These are phyloP conservation scores for Oligia latruncula DNA, from an alignment of 2,888 invertebrate species.

Conservation along the genomic window DNA sequence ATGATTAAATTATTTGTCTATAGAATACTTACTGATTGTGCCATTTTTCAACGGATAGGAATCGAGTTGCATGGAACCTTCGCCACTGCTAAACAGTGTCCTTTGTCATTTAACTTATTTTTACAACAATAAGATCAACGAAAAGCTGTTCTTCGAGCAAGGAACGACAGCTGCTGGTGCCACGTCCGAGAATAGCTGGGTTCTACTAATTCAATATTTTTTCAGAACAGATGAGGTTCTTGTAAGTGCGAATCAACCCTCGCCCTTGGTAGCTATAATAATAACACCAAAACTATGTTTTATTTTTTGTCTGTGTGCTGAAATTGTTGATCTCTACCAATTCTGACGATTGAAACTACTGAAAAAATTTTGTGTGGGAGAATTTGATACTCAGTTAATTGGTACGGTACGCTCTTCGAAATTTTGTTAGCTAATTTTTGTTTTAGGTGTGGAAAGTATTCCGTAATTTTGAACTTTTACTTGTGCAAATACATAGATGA, in stretches of 20 bases:
- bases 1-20: too few relatives aligned
- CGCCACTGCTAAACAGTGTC: too few relatives aligned
- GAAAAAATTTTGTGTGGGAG: neutral
- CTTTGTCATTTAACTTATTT: conserved; percentile 1
- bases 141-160: neutral
- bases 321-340: neutral
- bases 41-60: too few relatives aligned
- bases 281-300: neutral
- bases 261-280: neutral
- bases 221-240: neutral
- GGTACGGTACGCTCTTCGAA: neutral
- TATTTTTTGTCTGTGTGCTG: neutral
- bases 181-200: neutral
- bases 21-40: too few relatives aligned
- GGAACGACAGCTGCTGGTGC: neutral
- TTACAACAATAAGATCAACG: neutral
- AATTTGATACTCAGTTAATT: neutral
- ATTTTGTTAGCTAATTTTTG: neutral
- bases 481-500: neutral
- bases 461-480: neutral
- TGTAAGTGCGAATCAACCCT: neutral
- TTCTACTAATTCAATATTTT: neutral
- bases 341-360: neutral
- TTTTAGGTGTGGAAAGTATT: neutral
- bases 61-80: too few relatives aligned